Conservation (phyloP, 2,797 vertebrate species). For the Acanthornis magna region DNA sequence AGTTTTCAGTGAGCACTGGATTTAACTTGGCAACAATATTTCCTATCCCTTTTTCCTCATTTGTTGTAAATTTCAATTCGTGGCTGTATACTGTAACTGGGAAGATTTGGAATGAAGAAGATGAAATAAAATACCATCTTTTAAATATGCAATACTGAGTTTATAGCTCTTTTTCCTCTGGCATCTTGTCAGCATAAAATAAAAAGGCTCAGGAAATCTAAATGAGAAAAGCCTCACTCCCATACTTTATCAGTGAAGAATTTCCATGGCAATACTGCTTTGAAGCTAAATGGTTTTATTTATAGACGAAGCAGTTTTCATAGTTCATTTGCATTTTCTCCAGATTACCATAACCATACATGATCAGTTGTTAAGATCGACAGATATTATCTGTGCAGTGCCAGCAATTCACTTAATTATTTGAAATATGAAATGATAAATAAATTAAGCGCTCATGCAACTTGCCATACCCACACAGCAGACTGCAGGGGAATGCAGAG, state of each 20-base stretch:
- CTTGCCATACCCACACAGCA: background rate
- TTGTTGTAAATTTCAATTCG: background rate
- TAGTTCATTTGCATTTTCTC: slow-evolving; percentile 54
- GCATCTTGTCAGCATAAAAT: slow-evolving; percentile 57
- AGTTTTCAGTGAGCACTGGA: background rate
- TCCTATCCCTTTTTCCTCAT: background rate
- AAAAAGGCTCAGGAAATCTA: slow-evolving; percentile 42
- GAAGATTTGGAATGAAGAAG: slow-evolving; percentile 19
- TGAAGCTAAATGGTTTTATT: slow-evolving; percentile 59
- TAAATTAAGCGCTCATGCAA: background rate
- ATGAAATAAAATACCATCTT: slow-evolving; percentile 45
- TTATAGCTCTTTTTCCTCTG: slow-evolving; percentile 35
- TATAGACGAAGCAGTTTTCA: slow-evolving; percentile 38
- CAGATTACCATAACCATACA: slow-evolving; percentile 55
- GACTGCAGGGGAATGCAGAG: background rate
- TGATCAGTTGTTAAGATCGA: slow-evolving; percentile 47
- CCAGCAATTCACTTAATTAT: slow-evolving; percentile 15
- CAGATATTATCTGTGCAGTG: slow-evolving; percentile 37
- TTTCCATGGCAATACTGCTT: slow-evolving; percentile 63
- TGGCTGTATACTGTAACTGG: background rate
- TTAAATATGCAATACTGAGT: slow-evolving; percentile 47
- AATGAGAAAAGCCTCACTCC: slow-evolving; percentile 34
- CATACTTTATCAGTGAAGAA: slow-evolving; percentile 48
- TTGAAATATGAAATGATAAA: slow-evolving; percentile 28
- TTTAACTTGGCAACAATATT: background rate